phyloP scores from a whole-genome alignment of 2,113 vertebrate species.

The Vulpes ferrilata region DNA sequence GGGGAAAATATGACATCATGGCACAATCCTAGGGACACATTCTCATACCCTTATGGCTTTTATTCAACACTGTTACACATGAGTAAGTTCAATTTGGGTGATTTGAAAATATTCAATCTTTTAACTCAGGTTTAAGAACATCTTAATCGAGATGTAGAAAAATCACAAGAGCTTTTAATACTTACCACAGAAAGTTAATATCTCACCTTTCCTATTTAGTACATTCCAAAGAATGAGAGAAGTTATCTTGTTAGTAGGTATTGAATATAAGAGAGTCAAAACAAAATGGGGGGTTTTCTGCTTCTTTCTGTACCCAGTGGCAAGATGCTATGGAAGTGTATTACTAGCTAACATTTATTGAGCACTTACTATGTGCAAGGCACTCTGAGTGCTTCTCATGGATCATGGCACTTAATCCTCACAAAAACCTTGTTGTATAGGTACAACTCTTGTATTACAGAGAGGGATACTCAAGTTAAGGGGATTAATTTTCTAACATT shows the following conservation, averaged over 20 bases:
- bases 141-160: neutral
- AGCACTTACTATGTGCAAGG: neutral
- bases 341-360: neutral
- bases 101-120: neutral
- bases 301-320: neutral
- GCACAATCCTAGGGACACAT: neutral
- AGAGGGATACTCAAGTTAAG: neutral
- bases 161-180: neutral
- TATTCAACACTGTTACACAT: neutral
- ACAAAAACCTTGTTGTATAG: neutral
- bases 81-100: neutral
- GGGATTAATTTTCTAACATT: neutral
- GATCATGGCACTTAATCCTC: neutral
- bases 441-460: neutral
- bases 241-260: neutral
- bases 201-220: neutral
- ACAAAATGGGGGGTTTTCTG: neutral
- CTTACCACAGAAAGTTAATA: neutral
- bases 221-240: neutral
- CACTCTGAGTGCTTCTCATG: neutral
- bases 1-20: neutral
- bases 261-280: neutral
- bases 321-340: neutral
- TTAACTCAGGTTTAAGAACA: neutral
- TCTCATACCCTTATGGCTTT: neutral